Evolutionary conservation across 2,888 invertebrate species (phyloP), one percentile per base, ranked within the genome.

Genomic region (Epirrhoe tristata): DNA sequence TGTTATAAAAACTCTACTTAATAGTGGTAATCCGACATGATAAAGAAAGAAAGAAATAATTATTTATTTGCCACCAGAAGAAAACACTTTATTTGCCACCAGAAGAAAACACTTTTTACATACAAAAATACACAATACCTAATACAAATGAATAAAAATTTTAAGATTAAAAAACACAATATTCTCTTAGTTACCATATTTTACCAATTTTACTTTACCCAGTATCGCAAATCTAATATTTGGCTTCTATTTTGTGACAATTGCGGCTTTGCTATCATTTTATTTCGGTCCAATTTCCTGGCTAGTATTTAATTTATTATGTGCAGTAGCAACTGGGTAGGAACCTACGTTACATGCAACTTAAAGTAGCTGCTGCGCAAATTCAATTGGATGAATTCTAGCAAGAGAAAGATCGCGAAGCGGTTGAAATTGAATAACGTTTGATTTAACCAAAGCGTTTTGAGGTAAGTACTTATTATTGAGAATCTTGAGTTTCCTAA

Each of bases 311-410:
- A 53, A 57, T 52, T 34, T 58, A 56, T 36, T 51, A 60, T 56
- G 56, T 56, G 60, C 60, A 60, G 36, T 36, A 8, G 54, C 63
- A 57, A 64, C 50, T 46, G 57, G 52, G 55, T 48, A 50, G 52
- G 32, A 60, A 60, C 52, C 34, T 48, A 54, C 58, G 62, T 48
- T 63, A 52, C 58, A 58, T 66, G 36, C 39, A 66, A 62, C 53
- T 46, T 53, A 10, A 51, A 63, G 58, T 48, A 56, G 63, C 56
- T 63, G 14, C 51, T n/a, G 58, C 34, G 54, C 39, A 59, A 63
- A 67, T 63, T 67, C 63, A 67, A 59, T 67, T 67, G 52, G 34
- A 56, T 46, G 63, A 63, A 59, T 59, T 51, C 63, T 55, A 56
- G 61, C 53, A 50, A 31, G 50, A 34, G 63, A 55, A 52, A 59